These are phyloP conservation scores for western clawed frog (Xenopus tropicalis) DNA, from an alignment of 2,113 vertebrate genomes.

Conservation along the genomic window UCB_Xtro_10.0 CM004444.2:171146501-171147000, in stretches of 20 bases:
- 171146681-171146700: too few relatives aligned
- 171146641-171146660: too few relatives aligned
- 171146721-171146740: too few relatives aligned
- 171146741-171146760: conserved; percentile 48
- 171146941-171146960: not conserved
- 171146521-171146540: too few relatives aligned
- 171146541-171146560: too few relatives aligned
- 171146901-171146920: conserved; percentile 13
- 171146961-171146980: conserved; percentile 7
- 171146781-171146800: conserved; percentile 54
- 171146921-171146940: not conserved
- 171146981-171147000: not conserved
- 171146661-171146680: too few relatives aligned
- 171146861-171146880: conserved; percentile 42
- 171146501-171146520: too few relatives aligned
- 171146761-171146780: conserved; percentile 54
- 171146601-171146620: too few relatives aligned
- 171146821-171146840: conserved; percentile 21
- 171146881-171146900: conserved; percentile 24
- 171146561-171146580: too few relatives aligned
- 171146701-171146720: too few relatives aligned
- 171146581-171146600: too few relatives aligned
- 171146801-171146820: conserved; percentile 55
- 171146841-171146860: conserved; percentile 53
- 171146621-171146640: too few relatives aligned